Evolutionary conservation across 2,888 invertebrate genomes (phyloP).

Genomic region (Agrotis clavis): DNA sequence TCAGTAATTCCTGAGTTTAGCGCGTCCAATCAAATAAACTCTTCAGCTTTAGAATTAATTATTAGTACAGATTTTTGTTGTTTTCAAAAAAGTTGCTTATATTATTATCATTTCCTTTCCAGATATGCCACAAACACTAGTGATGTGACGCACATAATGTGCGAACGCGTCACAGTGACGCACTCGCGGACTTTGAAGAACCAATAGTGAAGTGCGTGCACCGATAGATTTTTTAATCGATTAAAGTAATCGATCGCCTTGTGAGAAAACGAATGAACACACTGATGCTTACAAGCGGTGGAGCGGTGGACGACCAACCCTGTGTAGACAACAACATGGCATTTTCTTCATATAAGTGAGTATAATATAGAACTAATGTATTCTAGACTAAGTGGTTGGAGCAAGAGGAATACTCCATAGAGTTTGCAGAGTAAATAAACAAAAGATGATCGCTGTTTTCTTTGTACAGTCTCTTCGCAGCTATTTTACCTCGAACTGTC

Average conservation of each 20-base stretch:
- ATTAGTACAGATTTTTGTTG: no score
- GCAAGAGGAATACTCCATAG: slow-evolving; percentile 16
- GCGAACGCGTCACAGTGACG: slow-evolving; percentile 79
- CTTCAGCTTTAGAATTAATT: no score
- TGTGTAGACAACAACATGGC: slow-evolving; percentile 88
- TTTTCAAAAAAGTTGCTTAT: not conserved
- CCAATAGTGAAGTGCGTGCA: slow-evolving; percentile 79
- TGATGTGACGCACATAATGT: slow-evolving; percentile 82
- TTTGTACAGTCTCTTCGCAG: no score
- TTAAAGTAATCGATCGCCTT: slow-evolving; percentile 61
- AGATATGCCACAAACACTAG: slow-evolving; percentile 78
- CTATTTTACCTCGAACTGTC: no score
- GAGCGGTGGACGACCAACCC: slow-evolving; percentile 85
- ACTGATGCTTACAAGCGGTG: slow-evolving; percentile 88
- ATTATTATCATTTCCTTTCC: slow-evolving; percentile 69
- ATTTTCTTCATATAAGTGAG: slow-evolving; percentile 89
- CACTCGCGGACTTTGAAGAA: slow-evolving; percentile 74
- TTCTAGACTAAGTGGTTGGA: slow-evolving; percentile 48
- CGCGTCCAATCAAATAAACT: no score
- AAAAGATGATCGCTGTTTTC: slow-evolving; percentile 10
- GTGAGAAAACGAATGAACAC: slow-evolving; percentile 84
- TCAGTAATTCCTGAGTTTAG: no score
- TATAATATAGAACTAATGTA: slow-evolving; percentile 59
- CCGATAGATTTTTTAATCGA: slow-evolving; percentile 67
- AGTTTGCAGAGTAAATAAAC: slow-evolving; percentile 22